These are phyloP conservation scores for Plumapathes pennacea DNA, from an alignment of 92 coral and sea anemone species.

Conservation along the genomic window DNA sequence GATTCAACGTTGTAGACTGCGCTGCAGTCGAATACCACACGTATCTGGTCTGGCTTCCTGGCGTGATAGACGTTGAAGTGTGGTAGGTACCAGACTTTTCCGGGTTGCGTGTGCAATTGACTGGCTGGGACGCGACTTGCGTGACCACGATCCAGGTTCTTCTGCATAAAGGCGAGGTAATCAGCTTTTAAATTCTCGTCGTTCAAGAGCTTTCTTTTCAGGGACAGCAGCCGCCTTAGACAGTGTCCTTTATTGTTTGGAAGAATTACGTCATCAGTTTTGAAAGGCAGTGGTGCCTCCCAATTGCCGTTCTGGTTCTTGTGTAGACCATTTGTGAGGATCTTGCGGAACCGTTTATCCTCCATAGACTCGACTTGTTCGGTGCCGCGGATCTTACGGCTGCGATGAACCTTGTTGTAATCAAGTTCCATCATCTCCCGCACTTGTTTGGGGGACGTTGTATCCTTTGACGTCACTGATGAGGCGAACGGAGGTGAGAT, in stretches of 20 bases:
- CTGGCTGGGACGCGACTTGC: slow-evolving; percentile 4
- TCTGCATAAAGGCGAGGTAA: slow-evolving; percentile 27
- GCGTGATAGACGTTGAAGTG: too few species aligned
- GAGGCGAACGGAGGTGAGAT: too few species aligned
- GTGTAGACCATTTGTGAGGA: slow-evolving; percentile 24
- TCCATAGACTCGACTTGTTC: slow-evolving; percentile 29
- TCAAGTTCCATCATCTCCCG: slow-evolving; percentile 47
- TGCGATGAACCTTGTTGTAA: slow-evolving; percentile 18
- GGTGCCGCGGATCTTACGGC: slow-evolving; percentile 15
- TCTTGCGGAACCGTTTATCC: slow-evolving; percentile 8
- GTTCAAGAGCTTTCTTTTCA: slow-evolving; percentile 18
- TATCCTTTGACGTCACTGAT: slow-evolving; percentile 5
- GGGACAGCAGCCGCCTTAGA: slow-evolving; percentile 21
- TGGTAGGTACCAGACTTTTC: slow-evolving; percentile 15
- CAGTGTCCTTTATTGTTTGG: slow-evolving; percentile 29
- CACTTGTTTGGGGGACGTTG: slow-evolving; percentile 15
- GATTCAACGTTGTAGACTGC: too few species aligned
- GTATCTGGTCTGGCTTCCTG: too few species aligned
- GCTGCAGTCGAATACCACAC: too few species aligned
- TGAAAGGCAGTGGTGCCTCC: slow-evolving; percentile 52
- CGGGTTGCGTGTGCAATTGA: background rate
- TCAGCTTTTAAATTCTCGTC: slow-evolving; percentile 5
- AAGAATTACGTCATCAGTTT: slow-evolving; percentile 11
- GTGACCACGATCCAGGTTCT: slow-evolving; percentile 18
- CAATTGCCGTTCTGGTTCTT: slow-evolving; percentile 27